These are phyloP conservation scores for Nebria salina DNA, from an alignment of 2,888 invertebrate species.

Conservation along the genomic window DNA sequence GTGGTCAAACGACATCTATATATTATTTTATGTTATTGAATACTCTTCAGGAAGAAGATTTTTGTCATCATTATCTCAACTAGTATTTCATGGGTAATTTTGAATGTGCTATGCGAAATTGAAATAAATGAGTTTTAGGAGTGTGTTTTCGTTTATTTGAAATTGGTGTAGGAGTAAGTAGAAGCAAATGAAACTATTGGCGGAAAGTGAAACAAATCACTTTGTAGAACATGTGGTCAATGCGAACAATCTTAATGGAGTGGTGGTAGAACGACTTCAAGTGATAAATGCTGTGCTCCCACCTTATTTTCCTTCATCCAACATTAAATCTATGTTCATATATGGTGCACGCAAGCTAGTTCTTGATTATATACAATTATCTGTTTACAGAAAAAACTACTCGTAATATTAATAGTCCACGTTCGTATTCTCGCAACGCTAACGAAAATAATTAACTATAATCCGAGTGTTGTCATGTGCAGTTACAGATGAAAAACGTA, in stretches of 20 bases:
- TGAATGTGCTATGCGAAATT: background rate
- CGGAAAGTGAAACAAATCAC: background rate
- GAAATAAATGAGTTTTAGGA: background rate
- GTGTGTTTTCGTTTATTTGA: background rate
- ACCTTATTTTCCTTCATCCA: background rate
- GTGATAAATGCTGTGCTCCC: background rate
- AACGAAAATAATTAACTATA: constrained; percentile 41
- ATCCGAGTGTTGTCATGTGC: constrained; percentile 8
- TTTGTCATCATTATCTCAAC: background rate
- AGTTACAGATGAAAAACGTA: constrained; percentile 15
- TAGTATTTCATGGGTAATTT: background rate
- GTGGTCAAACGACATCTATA: background rate
- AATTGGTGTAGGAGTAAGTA: background rate
- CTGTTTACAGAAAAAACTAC: constrained; percentile 34
- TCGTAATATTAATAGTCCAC: constrained; percentile 34
- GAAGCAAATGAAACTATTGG: background rate
- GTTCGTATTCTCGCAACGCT: constrained; percentile 27
- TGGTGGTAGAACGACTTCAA: background rate
- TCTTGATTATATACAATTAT: constrained; percentile 45
- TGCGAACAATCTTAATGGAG: background rate
- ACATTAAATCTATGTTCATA: constrained; percentile 42
- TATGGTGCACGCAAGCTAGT: constrained; percentile 34
- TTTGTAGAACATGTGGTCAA: background rate
- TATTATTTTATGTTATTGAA: background rate
- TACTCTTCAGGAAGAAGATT: background rate